phyloP scores from a whole-genome alignment of 2,797 vertebrate species.

The Sebastiscus albofasciatus region DNA sequence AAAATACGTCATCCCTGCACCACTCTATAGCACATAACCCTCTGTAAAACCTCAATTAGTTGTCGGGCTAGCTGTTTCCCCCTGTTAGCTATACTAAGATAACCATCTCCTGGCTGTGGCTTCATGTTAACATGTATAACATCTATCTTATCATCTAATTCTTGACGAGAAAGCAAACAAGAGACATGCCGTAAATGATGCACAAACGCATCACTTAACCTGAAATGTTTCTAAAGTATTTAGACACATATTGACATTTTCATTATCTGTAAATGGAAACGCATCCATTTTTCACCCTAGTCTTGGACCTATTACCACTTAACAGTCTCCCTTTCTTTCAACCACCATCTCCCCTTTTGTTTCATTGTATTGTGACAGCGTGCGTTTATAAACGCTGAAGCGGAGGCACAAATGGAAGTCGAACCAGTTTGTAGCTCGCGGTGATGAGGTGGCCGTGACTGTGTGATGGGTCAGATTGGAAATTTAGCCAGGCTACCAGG shows the following conservation, averaged over 20 bases:
- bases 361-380: constrained; percentile 51
- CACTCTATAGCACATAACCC: no score
- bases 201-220: neutral
- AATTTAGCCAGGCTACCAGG: constrained; percentile 50
- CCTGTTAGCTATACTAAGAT: no score
- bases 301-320: neutral
- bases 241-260: constrained; percentile 26
- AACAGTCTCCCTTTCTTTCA: neutral
- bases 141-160: neutral
- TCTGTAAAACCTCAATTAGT: no score
- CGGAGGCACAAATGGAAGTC: constrained; percentile 53
- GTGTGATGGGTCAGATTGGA: constrained; percentile 69
- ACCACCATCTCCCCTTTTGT: constrained; percentile 34
- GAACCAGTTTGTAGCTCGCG: constrained; percentile 43
- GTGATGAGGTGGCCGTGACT: constrained; percentile 65
- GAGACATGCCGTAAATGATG: neutral
- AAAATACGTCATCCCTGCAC: no score
- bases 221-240: constrained; percentile 13
- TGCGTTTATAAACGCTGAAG: constrained; percentile 36
- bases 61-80: rapidly evolving
- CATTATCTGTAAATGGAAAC: constrained; percentile 18
- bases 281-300: constrained; percentile 1
- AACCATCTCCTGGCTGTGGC: rapidly evolving
- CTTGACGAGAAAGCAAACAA: neutral
- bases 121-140: no score